Evolutionary conservation across 2,113 vertebrate genomes (phyloP).

Genomic region (Bostrychus sinensis): DNA sequence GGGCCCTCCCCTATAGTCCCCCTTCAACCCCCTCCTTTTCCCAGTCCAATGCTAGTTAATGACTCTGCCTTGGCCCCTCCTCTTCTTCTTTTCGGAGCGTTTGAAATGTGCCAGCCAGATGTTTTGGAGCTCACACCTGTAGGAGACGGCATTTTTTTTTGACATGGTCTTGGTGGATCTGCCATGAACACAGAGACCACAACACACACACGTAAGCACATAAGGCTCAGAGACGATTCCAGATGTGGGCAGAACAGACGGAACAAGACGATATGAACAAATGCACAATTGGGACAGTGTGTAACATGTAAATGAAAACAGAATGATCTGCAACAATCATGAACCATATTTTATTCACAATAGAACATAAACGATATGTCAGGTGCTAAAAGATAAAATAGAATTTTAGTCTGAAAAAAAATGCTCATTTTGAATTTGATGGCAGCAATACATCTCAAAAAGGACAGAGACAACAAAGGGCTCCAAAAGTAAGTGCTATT

Average conservation of each 20-base stretch:
- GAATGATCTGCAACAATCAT: too few species aligned
- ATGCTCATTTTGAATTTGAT: too few species aligned
- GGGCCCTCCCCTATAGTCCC: slow-evolving; percentile 4
- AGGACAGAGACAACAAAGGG: too few species aligned
- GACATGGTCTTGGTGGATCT: slow-evolving; percentile 50
- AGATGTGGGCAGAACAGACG: slow-evolving; percentile 38
- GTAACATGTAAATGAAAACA: too few species aligned
- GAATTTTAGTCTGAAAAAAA: too few species aligned
- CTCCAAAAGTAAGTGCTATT: too few species aligned
- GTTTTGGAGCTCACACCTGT: slow-evolving; percentile 65
- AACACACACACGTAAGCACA: slow-evolving; percentile 10
- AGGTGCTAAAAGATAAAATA: too few species aligned
- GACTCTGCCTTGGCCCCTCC: slow-evolving; percentile 59
- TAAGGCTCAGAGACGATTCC: slow-evolving; percentile 18
- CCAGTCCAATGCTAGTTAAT: slow-evolving; percentile 55
- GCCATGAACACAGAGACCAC: slow-evolving; percentile 32
- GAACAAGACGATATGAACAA: slow-evolving; percentile 33
- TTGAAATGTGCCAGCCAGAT: slow-evolving; percentile 73
- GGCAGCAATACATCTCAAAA: too few species aligned
- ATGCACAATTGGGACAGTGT: too few species aligned
- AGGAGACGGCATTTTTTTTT: slow-evolving; percentile 62
- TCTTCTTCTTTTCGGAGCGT: slow-evolving; percentile 44
- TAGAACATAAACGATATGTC: too few species aligned
- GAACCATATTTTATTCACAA: too few species aligned
- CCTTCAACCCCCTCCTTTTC: not conserved